phyloP scores from a whole-genome alignment of 2,888 invertebrate species.

The Ophonus ardosiacus region DNA sequence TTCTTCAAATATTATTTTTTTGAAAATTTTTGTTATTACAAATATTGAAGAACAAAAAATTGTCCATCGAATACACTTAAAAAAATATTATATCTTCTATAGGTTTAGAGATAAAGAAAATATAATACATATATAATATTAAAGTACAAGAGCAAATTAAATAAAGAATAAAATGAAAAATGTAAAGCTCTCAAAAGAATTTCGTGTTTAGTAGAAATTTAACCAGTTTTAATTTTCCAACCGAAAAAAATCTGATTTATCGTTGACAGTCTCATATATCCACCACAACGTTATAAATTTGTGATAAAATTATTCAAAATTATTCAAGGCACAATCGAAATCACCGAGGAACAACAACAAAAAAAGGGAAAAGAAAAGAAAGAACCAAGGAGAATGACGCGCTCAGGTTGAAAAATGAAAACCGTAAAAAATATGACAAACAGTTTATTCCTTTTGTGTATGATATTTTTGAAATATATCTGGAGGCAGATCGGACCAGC shows the following conservation, averaged over 20 bases:
- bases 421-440: conserved; percentile 75
- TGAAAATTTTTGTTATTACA: too few relatives aligned
- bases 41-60: too few relatives aligned
- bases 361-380: conserved; percentile 65
- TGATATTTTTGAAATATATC: conserved; percentile 73
- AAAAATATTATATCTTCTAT: too few relatives aligned
- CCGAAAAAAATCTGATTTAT: conserved; percentile 59
- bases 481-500: conserved; percentile 67
- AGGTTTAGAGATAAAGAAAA: too few relatives aligned
- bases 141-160: too few relatives aligned
- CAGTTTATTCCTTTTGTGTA: conserved; percentile 73
- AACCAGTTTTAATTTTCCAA: conserved; percentile 35
- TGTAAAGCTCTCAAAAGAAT: background rate
- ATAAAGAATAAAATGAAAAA: too few relatives aligned
- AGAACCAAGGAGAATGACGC: conserved; percentile 64
- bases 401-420: conserved; percentile 74
- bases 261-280: conserved; percentile 61
- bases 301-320: conserved; percentile 74
- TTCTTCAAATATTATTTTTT: too few relatives aligned
- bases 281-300: conserved; percentile 65
- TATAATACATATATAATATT: too few relatives aligned
- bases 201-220: conserved; percentile 39
- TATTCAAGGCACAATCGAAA: conserved; percentile 72
- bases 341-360: conserved; percentile 66
- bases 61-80: too few relatives aligned